These are phyloP conservation scores for Lasioglossum leucozonium DNA, from an alignment of 2,888 invertebrate genomes.

Conservation along the genomic window DNA sequence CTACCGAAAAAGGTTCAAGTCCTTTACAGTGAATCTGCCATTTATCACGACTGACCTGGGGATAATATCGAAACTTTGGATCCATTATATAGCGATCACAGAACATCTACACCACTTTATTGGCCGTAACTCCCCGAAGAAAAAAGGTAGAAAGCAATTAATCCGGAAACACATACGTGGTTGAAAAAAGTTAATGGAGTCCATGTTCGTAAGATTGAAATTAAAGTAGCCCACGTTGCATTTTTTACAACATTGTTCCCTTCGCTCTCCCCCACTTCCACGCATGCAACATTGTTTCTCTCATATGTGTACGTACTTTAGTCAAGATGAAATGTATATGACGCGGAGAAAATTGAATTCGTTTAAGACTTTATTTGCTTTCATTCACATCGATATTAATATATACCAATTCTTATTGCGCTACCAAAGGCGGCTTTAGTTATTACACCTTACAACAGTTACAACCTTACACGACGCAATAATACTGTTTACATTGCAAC, in stretches of 20 bases:
- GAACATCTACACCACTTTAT: constrained; percentile 22
- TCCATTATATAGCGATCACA: constrained; percentile 26
- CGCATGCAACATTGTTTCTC: constrained; percentile 5
- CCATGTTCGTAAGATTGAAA: constrained; percentile 34
- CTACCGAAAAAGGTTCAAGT: constrained; percentile 46
- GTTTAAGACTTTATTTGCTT: not conserved
- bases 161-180: constrained; percentile 18
- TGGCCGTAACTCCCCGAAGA: constrained; percentile 11
- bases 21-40: constrained; percentile 59
- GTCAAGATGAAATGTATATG: not conserved
- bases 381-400: not conserved
- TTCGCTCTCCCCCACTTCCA: not conserved
- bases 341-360: not conserved
- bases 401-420: not conserved
- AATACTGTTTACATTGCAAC: not conserved
- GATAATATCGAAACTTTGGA: constrained; percentile 45
- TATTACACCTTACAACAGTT: not conserved
- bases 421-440: not conserved
- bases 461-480: not conserved
- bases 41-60: constrained; percentile 45
- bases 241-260: not conserved
- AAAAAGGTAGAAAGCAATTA: constrained; percentile 35
- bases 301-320: not conserved
- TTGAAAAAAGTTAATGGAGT: constrained; percentile 22
- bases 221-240: constrained; percentile 25